phyloP scores from a whole-genome alignment of 1,140 invertebrate species.

The Caenorhabditis inopinata region DNA sequence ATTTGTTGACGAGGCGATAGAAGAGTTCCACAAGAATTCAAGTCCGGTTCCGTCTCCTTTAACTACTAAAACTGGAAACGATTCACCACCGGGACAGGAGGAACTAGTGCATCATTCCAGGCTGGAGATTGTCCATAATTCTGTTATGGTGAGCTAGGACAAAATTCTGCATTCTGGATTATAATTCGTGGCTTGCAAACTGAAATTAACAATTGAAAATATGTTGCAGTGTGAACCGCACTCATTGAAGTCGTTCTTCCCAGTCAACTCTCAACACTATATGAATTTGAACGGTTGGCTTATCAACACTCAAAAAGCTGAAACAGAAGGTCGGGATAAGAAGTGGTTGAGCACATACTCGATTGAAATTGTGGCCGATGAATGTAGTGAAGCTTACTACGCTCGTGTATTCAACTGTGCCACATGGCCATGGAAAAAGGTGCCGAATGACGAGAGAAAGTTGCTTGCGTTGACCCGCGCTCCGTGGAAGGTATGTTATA shows the following conservation, averaged over 20 bases:
- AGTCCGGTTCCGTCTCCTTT: neutral
- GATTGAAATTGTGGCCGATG: neutral
- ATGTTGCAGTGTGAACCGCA: too few species aligned
- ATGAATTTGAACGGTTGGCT: neutral
- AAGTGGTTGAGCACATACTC: neutral
- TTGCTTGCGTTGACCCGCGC: neutral
- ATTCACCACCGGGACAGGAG: neutral
- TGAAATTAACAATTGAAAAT: too few species aligned
- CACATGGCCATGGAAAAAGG: slow-evolving; percentile 8
- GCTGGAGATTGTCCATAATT: neutral
- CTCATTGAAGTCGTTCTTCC: too few species aligned
- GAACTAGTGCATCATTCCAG: too few species aligned
- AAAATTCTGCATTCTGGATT: too few species aligned
- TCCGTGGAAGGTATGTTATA: neutral
- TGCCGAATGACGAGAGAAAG: neutral
- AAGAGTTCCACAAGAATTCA: neutral
- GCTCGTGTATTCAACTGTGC: neutral
- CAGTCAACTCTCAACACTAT: too few species aligned
- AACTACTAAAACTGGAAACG: neutral
- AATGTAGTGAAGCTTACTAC: too few species aligned
- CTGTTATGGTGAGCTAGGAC: too few species aligned
- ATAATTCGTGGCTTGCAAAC: too few species aligned
- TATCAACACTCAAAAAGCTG: neutral
- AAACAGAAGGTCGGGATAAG: neutral
- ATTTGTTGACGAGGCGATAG: neutral